Conservation (phyloP, 2,888 invertebrate species). For the Andrena camellia region DNA sequence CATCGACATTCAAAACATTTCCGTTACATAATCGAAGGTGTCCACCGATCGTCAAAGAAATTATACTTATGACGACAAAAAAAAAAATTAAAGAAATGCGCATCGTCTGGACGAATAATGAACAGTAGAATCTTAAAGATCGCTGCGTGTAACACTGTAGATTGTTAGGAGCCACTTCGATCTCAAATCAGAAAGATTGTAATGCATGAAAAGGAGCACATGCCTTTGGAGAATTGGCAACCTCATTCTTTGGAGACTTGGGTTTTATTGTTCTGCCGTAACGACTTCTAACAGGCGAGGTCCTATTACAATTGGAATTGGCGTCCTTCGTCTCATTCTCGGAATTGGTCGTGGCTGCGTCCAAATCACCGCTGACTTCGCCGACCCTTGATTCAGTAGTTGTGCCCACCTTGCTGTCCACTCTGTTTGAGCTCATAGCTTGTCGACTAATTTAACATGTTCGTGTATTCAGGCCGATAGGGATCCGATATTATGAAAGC, state of each 20-base stretch:
- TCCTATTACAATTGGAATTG: constrained; percentile 31
- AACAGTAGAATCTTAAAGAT: constrained; percentile 11
- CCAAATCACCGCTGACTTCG: constrained; percentile 21
- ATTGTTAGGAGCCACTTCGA: not conserved
- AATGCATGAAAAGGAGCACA: constrained; percentile 44
- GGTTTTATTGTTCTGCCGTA: constrained; percentile 88
- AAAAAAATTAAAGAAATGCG: constrained; percentile 4
- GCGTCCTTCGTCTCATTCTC: constrained; percentile 34
- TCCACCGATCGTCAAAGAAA: not conserved
- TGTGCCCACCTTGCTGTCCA: constrained; percentile 55
- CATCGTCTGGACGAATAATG: not conserved
- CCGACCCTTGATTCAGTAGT: constrained; percentile 39
- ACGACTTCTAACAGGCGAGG: constrained; percentile 85
- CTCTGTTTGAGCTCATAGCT: constrained; percentile 64
- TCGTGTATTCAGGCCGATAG: constrained; percentile 1
- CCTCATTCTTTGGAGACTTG: constrained; percentile 80
- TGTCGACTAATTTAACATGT: constrained; percentile 55
- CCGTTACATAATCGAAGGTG: constrained; percentile 23
- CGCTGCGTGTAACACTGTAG: constrained; percentile 9
- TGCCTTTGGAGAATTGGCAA: constrained; percentile 72
- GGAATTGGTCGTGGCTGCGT: constrained; percentile 28
- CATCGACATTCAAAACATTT: constrained; percentile 9
- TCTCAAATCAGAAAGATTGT: constrained; percentile 17
- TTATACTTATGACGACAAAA: not conserved
- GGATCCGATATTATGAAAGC: constrained; percentile 32